A percentile compares a stretch with the other conserved stretches of the same genome.
Evolutionary conservation across 2,888 invertebrate genomes (phyloP).

Genomic region (Pammene aurita): DNA sequence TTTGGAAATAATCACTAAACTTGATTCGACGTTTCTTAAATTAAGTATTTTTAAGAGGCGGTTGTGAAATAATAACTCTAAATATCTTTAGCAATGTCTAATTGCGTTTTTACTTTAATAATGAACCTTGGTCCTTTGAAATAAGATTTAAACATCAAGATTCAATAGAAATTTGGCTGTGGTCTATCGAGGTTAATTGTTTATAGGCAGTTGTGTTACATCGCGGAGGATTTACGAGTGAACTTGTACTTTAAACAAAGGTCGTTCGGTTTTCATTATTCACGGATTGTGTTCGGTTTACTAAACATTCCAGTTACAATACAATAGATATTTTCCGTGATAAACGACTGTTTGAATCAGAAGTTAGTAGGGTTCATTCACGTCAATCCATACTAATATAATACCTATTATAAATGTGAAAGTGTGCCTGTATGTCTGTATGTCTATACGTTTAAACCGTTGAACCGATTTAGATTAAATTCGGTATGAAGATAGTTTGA

Average conservation of each 20-base stretch:
- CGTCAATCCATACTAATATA: not conserved
- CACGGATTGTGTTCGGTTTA: constrained; percentile 39
- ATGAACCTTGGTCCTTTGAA: not conserved
- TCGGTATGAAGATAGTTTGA: too few relatives aligned
- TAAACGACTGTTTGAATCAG: constrained; percentile 26
- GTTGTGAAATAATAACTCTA: constrained; percentile 24
- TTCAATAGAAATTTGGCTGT: not conserved
- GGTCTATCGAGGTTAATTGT: constrained; percentile 10
- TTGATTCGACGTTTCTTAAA: not conserved
- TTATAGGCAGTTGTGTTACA: constrained; percentile 35
- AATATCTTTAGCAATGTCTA: not conserved
- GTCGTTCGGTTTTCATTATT: constrained; percentile 42
- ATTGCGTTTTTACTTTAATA: not conserved
- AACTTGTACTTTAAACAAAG: constrained; percentile 40
- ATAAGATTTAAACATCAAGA: not conserved
- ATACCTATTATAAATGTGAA: too few relatives aligned
- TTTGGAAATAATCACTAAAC: not conserved
- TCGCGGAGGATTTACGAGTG: constrained; percentile 33
- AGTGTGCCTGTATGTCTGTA: too few relatives aligned
- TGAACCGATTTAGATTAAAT: too few relatives aligned
- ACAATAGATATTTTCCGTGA: constrained; percentile 35
- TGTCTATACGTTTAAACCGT: too few relatives aligned
- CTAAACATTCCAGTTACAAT: constrained; percentile 26
- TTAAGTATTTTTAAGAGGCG: constrained; percentile 6
- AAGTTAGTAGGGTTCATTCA: constrained; percentile 15